Evolutionary conservation across 1,140 invertebrate genomes (phyloP), one percentile per base, ranked within the genome.

Genomic region (Drosophila tristis): DNA sequence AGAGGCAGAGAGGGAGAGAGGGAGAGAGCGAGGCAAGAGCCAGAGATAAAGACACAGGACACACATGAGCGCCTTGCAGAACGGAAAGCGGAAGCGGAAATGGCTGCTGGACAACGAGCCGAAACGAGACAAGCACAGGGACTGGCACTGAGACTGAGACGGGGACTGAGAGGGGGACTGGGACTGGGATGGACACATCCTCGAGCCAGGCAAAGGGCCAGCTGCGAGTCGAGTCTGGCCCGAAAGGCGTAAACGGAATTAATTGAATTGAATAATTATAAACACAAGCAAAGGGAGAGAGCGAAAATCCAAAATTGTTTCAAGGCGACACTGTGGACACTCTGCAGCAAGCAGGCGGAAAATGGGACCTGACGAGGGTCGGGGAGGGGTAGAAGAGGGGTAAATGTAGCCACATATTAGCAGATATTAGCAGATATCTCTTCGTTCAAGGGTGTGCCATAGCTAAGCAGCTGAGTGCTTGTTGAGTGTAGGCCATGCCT

Each of bases 261-360:
- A 90, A 90, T 90, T 90, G 80, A 90, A 90, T 90, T 89, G 87
- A 84, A 90, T 89, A 91, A 90, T 90, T 90, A 90, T 74, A 68
- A 16, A 67, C 50, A 68, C 67, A 60, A 48, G 60, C 62, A 35
- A 11, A 55, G 25, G 8, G 39, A 16, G 9, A 16, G 8, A 25
- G 42, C 8, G 9, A 13, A 61, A 16, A 13, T 20, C 2, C 31
- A 3, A 15, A 49, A 48, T 23, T 54, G 39, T 20, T 16, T 29
- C 15, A 16, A 31, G 39, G 43, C 15, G 20, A 31, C 5, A 7
- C 29, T 16, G 1, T 26, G 6, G 9, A 8, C 20, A 4, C 16
- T 3, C 4, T 6, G 23, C 31, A 8, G 2, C 8, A 31, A 31
- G 8, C 8, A 31, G 29, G 8, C 7, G 8, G 29, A 31, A 0